These are phyloP conservation scores for Tenualosa ilisha DNA, from an alignment of 2,797 vertebrate genomes.

Conservation along the genomic window DNA sequence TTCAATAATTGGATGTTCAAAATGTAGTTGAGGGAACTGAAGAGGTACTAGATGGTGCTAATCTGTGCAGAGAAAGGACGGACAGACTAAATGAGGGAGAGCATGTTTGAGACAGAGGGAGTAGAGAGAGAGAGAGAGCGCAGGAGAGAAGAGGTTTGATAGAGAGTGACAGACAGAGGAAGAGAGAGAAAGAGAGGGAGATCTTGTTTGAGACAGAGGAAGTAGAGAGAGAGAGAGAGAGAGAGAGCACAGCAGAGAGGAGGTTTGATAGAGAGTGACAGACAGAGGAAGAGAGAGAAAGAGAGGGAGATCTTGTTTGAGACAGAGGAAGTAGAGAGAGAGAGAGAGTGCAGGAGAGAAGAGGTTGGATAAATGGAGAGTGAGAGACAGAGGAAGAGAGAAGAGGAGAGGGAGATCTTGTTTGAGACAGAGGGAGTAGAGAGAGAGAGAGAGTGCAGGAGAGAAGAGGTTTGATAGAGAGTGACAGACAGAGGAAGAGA, in stretches of 20 bases:
- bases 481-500: too few relatives aligned
- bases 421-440: conserved; percentile 36
- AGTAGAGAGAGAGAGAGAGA: background rate
- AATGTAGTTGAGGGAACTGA: too few relatives aligned
- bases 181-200: conserved; percentile 37
- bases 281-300: background rate
- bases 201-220: background rate
- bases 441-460: background rate
- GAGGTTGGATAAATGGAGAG: too few relatives aligned
- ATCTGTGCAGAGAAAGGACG: too few relatives aligned
- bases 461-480: too few relatives aligned
- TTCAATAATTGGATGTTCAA: too few relatives aligned
- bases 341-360: background rate
- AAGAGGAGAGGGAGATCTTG: background rate
- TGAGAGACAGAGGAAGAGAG: background rate
- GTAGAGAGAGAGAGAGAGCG: conserved; percentile 43
- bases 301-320: conserved; percentile 53
- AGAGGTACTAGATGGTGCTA: too few relatives aligned
- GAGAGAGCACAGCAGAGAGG: background rate
- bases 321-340: background rate
- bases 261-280: background rate
- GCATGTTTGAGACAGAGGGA: too few relatives aligned
- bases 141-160: background rate
- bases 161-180: conserved; percentile 49
- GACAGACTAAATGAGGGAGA: too few relatives aligned